These are phyloP conservation scores for Mythimna pallens DNA, from an alignment of 2,888 invertebrate species.

Conservation along the genomic window DNA sequence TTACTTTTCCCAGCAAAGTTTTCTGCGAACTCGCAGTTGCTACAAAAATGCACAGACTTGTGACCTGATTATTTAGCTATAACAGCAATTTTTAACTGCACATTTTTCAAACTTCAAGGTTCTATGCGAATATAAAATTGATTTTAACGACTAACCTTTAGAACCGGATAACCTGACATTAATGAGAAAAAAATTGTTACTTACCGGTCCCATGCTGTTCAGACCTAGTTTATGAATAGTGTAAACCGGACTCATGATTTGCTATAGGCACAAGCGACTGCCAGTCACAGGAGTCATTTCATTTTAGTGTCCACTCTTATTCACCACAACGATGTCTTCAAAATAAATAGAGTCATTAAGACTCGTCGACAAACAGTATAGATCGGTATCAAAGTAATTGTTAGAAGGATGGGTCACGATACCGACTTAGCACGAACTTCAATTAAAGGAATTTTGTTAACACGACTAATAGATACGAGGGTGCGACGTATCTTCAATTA, in stretches of 20 bases:
- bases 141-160: background rate
- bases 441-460: slow-evolving; percentile 84
- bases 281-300: slow-evolving; percentile 59
- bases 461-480: slow-evolving; percentile 70
- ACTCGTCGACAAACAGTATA: slow-evolving; percentile 79
- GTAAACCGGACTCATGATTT: slow-evolving; percentile 81
- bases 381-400: slow-evolving; percentile 87
- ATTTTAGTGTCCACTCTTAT: slow-evolving; percentile 67
- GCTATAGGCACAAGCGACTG: slow-evolving; percentile 47
- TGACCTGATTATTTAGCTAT: too few species aligned
- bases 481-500: slow-evolving; percentile 68
- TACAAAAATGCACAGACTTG: too few species aligned
- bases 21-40: too few species aligned
- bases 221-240: slow-evolving; percentile 80
- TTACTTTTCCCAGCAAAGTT: too few species aligned
- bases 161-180: background rate
- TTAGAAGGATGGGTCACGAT: slow-evolving; percentile 82
- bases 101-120: background rate
- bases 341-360: slow-evolving; percentile 82
- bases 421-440: slow-evolving; percentile 78
- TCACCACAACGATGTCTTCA: slow-evolving; percentile 75
- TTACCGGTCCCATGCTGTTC: slow-evolving; percentile 79
- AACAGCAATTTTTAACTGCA: too few species aligned
- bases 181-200: slow-evolving; percentile 59
- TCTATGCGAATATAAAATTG: background rate